These are phyloP conservation scores for Nothoprocta pentlandii DNA, from an alignment of 2,113 vertebrate species.

Conservation along the genomic window DNA sequence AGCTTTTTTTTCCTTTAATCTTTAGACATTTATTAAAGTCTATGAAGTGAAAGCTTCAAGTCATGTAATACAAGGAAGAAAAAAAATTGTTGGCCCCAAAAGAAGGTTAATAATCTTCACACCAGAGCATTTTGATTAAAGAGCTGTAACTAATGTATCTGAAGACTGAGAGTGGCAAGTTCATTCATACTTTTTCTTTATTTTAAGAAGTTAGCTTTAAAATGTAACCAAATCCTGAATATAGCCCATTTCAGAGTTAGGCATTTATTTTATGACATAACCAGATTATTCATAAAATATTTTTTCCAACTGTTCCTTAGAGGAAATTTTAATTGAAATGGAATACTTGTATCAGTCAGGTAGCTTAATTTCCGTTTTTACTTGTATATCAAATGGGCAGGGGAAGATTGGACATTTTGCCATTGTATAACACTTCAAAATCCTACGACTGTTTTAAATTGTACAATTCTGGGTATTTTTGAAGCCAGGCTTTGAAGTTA, in stretches of 20 bases:
- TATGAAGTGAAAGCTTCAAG: not conserved
- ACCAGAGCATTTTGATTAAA: not conserved
- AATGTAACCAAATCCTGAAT: not conserved
- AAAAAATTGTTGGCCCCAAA: not conserved
- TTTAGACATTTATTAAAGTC: not conserved
- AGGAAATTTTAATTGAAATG: not conserved
- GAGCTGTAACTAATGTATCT: not conserved
- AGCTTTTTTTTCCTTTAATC: not conserved
- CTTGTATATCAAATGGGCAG: not conserved
- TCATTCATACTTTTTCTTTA: not conserved
- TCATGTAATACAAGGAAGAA: not conserved
- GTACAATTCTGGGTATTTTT: not conserved
- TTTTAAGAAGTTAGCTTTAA: not conserved
- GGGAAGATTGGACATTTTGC: not conserved
- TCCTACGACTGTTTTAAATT: not conserved
- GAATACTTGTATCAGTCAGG: not conserved
- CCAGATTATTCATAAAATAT: too few relatives aligned
- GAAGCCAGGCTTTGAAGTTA: not conserved
- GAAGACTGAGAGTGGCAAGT: not conserved
- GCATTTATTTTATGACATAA: too few relatives aligned
- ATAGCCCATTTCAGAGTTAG: too few relatives aligned
- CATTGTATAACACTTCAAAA: not conserved
- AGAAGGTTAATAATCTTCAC: not conserved
- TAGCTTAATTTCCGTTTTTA: not conserved
- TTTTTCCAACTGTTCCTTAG: not conserved